phyloP scores from a whole-genome alignment of 1,140 invertebrate genomes.

The Formica selysi region DNA sequence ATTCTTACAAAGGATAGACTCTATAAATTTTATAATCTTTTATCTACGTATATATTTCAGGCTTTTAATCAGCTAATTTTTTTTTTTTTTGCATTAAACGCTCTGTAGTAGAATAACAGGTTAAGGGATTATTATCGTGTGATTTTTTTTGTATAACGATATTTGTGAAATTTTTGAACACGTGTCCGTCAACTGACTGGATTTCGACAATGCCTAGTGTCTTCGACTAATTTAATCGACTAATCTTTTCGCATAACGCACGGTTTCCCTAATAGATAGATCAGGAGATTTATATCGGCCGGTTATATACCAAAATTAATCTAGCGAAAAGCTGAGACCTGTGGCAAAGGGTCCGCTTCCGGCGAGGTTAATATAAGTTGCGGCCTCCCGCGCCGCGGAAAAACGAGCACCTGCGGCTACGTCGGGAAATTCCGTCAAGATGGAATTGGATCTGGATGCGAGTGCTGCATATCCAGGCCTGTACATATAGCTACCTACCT shows the following conservation, averaged over 20 bases:
- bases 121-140: not conserved
- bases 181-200: not conserved
- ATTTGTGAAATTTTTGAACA: constrained; percentile 39
- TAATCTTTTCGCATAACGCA: constrained; percentile 46
- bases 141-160: constrained; percentile 12
- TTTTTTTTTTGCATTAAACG: not conserved
- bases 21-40: not conserved
- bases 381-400: constrained; percentile 48
- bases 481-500: not conserved
- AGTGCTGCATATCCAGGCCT: not conserved
- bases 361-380: constrained; percentile 70
- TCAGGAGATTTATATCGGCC: constrained; percentile 51
- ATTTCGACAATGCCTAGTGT: not conserved
- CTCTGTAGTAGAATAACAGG: not conserved
- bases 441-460: constrained; percentile 49
- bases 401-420: constrained; percentile 71
- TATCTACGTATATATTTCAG: not conserved
- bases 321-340: constrained; percentile 69
- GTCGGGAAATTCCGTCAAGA: constrained; percentile 36
- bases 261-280: constrained; percentile 31
- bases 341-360: constrained; percentile 25
- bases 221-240: not conserved
- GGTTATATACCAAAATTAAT: constrained; percentile 68
- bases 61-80: not conserved
- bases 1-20: not conserved